Base-by-base conservation (phyloP, 2,113 vertebrate genomes). In the Heterotis niloticus region DNA sequence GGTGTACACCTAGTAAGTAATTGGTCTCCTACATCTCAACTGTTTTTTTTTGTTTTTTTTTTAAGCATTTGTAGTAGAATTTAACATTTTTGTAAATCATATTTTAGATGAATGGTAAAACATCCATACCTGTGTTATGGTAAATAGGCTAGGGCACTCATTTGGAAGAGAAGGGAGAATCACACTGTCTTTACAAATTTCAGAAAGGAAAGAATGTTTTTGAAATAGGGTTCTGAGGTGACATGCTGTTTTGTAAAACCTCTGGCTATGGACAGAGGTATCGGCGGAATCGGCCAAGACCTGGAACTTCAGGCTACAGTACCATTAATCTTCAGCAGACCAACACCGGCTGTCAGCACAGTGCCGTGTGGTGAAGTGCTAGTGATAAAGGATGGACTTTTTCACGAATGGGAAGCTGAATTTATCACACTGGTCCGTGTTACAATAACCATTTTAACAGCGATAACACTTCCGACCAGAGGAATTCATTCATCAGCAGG, bases 381-480 rank as follows among this genome's bases (percentile, higher is more conserved):
- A 18, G 67, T 24, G 54, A 76, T 68, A 76, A 79, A 74, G 51
- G 71, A 79, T 66, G 60, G 60, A 17, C 66, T 64, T 20, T 34
- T 77, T 56, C 74, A 72, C 56, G 56, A 76, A 80, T 34, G 57
- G 57, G 20, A 71, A 34, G 65, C 28, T 64, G n/a, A 51, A 77
- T 71, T 77, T 64, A 65, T 81, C 67, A 64, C 29, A 60, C 28
- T 68, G 16, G 29, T 76, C 70, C 75, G 71, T 26, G 75, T 44
- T 77, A 64, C 44, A 52, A 64, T 77, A 77, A 77, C 68, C 71
- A 57, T 64, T 69, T 52, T 51, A 71, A 76, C 56, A 71, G 82
- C 82, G 82, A 87, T 88, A 87, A 90, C 85, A 84, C 89, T 84
- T 87, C 85, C 81, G 82, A 79, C 84, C 83, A 69, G 60, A 18